phyloP scores from a whole-genome alignment of 2,888 invertebrate species.

The Sthenelais limicola region DNA sequence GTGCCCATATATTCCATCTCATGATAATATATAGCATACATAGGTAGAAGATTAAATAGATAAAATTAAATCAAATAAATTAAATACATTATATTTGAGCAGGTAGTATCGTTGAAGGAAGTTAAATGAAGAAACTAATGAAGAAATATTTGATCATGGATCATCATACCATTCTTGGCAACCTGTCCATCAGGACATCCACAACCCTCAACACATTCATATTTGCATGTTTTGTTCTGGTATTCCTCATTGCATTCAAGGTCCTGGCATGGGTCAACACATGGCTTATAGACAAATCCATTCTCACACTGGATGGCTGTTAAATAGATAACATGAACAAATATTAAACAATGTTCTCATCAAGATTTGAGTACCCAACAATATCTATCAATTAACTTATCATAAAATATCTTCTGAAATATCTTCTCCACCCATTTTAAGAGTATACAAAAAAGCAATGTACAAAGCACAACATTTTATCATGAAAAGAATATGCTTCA shows the following conservation, averaged over 20 bases:
- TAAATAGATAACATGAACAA: background rate
- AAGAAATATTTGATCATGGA: background rate
- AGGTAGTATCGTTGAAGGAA: background rate
- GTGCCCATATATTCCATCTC: too few species aligned
- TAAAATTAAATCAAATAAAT: too few species aligned
- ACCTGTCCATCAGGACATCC: conserved; percentile 45
- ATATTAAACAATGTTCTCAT: conserved; percentile 37
- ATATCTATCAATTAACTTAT: too few species aligned
- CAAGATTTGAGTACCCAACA: too few species aligned
- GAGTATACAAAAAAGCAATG: too few species aligned
- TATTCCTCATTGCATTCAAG: conserved; percentile 29
- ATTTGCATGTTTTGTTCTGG: conserved; percentile 7
- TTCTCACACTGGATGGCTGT: conserved; percentile 51
- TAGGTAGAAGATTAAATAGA: too few species aligned
- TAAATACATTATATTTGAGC: too few species aligned
- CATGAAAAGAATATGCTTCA: too few species aligned
- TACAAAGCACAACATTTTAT: too few species aligned
- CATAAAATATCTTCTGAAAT: too few species aligned
- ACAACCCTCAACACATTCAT: conserved; percentile 50
- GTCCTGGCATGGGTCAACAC: conserved; percentile 44
- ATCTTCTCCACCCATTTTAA: too few species aligned
- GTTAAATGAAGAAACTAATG: background rate
- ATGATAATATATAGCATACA: too few species aligned
- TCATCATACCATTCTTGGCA: conserved; percentile 18
- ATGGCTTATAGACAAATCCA: conserved; percentile 46